A percentile compares a stretch with the other conserved stretches of the same genome.
These are phyloP conservation scores for Diorhabda sublineata DNA, from an alignment of 1,140 invertebrate species.

Conservation along the genomic window DNA sequence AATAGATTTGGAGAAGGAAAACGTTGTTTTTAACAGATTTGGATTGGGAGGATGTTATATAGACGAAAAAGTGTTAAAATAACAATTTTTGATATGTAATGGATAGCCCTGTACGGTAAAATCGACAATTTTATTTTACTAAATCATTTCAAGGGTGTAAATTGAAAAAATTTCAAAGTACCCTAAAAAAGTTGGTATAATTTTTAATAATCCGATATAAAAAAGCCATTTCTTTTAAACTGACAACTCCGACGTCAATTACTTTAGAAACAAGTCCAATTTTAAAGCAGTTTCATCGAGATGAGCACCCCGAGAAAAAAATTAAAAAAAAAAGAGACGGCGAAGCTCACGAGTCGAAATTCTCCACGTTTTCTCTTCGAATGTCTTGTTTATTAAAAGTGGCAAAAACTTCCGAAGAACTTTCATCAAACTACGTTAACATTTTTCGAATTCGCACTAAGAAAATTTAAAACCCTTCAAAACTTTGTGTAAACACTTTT, in stretches of 20 bases:
- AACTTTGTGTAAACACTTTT: constrained; percentile 11
- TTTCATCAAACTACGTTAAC: constrained; percentile 15
- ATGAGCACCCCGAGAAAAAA: constrained; percentile 7
- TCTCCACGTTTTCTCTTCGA: constrained; percentile 6
- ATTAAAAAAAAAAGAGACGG: constrained; percentile 2
- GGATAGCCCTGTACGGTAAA: no score
- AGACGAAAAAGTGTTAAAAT: no score
- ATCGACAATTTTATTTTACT: no score
- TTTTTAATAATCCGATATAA: not conserved
- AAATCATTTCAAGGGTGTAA: not conserved
- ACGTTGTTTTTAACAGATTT: no score
- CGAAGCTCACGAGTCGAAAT: constrained; percentile 5
- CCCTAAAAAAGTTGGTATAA: not conserved
- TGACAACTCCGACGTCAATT: not conserved
- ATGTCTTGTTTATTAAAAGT: constrained; percentile 15
- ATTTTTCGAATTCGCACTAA: constrained; percentile 13
- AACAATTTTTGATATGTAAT: no score
- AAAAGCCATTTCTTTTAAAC: not conserved
- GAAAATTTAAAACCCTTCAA: constrained; percentile 14
- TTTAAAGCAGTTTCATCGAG: constrained; percentile 6
- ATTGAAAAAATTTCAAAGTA: not conserved
- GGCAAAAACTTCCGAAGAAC: constrained; percentile 4
- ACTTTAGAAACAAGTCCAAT: constrained; percentile 7
- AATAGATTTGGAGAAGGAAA: no score
- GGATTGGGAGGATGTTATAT: no score